Percentiles rank a stretch among this genome's conserved stretches.
Evolutionary conservation across 2,113 vertebrate genomes (phyloP).

Genomic region (Nestor notabilis): DNA sequence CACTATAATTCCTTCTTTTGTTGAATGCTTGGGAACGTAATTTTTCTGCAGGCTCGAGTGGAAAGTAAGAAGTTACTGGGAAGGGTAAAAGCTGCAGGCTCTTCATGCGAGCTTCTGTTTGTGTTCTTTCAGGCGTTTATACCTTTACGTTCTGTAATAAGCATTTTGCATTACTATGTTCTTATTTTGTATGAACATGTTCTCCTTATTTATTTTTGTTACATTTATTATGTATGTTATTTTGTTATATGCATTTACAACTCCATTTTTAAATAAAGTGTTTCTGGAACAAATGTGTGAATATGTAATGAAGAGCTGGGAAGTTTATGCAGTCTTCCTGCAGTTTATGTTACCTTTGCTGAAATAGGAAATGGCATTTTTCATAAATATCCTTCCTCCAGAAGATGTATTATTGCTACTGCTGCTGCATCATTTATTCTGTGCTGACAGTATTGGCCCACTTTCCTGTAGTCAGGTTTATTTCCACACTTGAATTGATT

Average conservation of each 20-base stretch:
- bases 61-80: constrained; percentile 62
- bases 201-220: constrained; percentile 93
- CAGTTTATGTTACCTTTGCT: background rate
- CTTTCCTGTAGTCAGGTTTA: background rate
- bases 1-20: constrained; percentile 63
- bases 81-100: constrained; percentile 75
- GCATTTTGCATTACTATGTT: constrained; percentile 83
- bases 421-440: background rate
- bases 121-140: constrained; percentile 77
- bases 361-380: background rate
- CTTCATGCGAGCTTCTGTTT: constrained; percentile 80
- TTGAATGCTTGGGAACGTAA: constrained; percentile 67
- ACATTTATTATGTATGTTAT: constrained; percentile 91
- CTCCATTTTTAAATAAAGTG: constrained; percentile 94
- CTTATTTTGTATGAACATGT: constrained; percentile 89
- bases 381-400: background rate
- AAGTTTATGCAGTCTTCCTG: background rate
- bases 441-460: background rate
- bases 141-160: constrained; percentile 79
- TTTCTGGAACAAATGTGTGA: constrained; percentile 78
- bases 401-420: background rate
- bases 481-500: background rate
- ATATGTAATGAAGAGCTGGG: constrained; percentile 3
- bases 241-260: constrained; percentile 89
- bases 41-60: constrained; percentile 31